Percentiles rank a stretch among this genome's conserved stretches.
Conservation (phyloP, 2,113 vertebrate genomes). For the Chaenogobius annularis region DNA sequence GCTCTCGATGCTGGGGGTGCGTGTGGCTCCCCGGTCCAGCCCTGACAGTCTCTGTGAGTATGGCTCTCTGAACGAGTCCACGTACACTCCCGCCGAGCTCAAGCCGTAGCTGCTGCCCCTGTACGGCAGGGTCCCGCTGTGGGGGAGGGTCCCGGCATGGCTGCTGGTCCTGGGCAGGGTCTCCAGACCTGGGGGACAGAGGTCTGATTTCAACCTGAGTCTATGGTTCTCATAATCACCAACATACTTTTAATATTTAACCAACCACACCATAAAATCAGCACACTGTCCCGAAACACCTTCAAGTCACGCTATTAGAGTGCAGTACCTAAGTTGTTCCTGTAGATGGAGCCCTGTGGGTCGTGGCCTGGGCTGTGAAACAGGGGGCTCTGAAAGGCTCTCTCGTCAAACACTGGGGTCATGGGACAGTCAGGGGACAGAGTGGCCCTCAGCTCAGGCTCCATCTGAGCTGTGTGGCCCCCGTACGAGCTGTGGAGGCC, state of each 20-base stretch:
- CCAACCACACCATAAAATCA: too few species aligned
- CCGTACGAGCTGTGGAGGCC: conserved; percentile 79
- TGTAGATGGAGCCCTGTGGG: conserved; percentile 76
- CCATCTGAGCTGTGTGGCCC: conserved; percentile 67
- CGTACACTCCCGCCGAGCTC: conserved; percentile 82
- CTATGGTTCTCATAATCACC: background rate
- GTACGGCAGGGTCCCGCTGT: conserved; percentile 91
- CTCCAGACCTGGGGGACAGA: conserved; percentile 58
- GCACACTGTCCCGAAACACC: too few species aligned
- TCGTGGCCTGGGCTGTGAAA: conserved; percentile 77
- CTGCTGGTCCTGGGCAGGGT: conserved; percentile 88
- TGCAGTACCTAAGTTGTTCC: conserved; percentile 81
- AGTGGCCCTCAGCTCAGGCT: conserved; percentile 83
- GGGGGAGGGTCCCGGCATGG: conserved; percentile 88
- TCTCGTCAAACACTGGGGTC: conserved; percentile 91
- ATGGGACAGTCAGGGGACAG: conserved; percentile 92
- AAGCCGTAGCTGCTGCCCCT: conserved; percentile 85
- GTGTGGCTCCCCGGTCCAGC: conserved; percentile 82
- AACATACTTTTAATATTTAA: too few species aligned
- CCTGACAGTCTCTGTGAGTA: conserved; percentile 73
- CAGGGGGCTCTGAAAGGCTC: conserved; percentile 76
- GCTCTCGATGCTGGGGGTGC: conserved; percentile 94
- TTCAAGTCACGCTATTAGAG: background rate
- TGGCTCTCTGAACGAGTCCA: conserved; percentile 84
- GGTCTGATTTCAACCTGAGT: background rate